Conservation (phyloP, 2,113 vertebrate species). For the Urocitellus parryii region DNA sequence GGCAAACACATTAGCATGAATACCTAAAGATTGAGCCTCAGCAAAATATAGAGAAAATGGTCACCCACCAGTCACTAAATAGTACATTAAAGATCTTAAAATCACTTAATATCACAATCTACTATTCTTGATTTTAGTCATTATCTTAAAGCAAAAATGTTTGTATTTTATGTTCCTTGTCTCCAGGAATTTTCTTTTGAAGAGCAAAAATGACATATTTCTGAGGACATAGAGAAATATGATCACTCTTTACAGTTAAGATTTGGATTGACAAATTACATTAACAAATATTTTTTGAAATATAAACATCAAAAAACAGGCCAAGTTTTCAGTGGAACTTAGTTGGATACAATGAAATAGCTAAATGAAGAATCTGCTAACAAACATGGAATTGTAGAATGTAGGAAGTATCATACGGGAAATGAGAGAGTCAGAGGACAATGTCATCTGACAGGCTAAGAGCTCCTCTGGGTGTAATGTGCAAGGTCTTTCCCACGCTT, state of each 20-base stretch:
- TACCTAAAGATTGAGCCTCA: background rate
- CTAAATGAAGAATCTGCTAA: background rate
- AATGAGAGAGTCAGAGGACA: background rate
- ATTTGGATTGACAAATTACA: background rate
- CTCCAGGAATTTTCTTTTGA: conserved; percentile 16
- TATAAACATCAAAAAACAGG: background rate
- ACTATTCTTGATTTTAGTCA: background rate
- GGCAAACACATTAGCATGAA: background rate
- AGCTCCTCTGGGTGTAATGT: background rate
- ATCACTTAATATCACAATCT: background rate
- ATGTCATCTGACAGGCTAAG: background rate
- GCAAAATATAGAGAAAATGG: conserved; percentile 34
- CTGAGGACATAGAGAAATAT: background rate
- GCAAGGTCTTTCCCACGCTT: background rate
- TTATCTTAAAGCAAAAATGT: background rate
- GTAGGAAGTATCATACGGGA: background rate
- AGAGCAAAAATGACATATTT: background rate
- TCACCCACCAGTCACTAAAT: background rate
- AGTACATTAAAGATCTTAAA: background rate
- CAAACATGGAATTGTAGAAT: background rate
- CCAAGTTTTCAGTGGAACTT: background rate
- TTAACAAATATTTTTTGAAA: background rate
- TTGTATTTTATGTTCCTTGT: background rate
- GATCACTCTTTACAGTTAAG: background rate
- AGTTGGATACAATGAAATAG: background rate